Conservation (phyloP, 2,888 invertebrate species). For the Schizotus pectinicornis region DNA sequence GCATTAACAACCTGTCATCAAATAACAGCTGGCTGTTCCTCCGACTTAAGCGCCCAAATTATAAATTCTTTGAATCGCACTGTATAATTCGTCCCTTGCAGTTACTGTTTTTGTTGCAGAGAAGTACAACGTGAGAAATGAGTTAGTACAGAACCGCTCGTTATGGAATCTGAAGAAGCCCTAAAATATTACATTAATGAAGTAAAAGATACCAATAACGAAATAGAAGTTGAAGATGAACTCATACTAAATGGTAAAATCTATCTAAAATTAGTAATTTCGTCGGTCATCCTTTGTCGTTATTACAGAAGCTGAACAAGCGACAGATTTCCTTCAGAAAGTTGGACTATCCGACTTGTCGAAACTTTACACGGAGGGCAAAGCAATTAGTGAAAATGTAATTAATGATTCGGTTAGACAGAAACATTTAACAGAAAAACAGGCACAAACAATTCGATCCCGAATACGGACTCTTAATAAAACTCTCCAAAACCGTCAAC, state of each 20-base stretch:
- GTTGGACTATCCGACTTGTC: constrained; percentile 76
- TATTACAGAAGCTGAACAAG: constrained; percentile 74
- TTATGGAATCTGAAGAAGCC: constrained; percentile 49
- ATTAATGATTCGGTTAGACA: constrained; percentile 65
- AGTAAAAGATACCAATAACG: constrained; percentile 51
- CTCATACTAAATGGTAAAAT: constrained; percentile 50
- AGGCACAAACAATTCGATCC: constrained; percentile 78
- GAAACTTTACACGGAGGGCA: constrained; percentile 72
- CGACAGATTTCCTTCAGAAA: constrained; percentile 76
- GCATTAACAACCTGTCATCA: too few relatives aligned
- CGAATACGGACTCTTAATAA: constrained; percentile 78
- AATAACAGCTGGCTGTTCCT: too few relatives aligned
- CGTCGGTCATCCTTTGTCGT: too few relatives aligned
- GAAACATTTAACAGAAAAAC: constrained; percentile 69
- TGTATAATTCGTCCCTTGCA: too few relatives aligned
- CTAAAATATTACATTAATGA: constrained; percentile 52
- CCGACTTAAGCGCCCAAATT: too few relatives aligned
- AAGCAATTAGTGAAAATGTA: constrained; percentile 70
- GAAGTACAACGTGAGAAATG: constrained; percentile 9
- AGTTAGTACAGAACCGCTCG: constrained; percentile 10
- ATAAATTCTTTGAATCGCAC: too few relatives aligned
- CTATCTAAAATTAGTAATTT: too few relatives aligned
- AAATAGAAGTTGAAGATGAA: constrained; percentile 49
- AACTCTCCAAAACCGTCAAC: constrained; percentile 71
- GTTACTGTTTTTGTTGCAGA: constrained; percentile 13